Evolutionary conservation across 2,113 vertebrate genomes (phyloP).

Genomic region (Cheirogaleus medius): DNA sequence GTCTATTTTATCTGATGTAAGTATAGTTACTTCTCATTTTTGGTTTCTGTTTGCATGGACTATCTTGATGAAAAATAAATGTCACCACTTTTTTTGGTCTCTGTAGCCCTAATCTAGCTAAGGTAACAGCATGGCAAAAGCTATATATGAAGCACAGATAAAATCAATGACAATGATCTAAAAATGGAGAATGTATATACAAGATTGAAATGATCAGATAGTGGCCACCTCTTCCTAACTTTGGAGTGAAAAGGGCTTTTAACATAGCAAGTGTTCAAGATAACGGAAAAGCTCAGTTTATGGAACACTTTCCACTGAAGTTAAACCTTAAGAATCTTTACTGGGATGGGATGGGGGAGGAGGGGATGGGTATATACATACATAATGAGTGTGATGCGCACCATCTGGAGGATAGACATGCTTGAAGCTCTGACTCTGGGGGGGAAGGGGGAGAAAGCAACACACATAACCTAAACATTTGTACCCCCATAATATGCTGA

Average conservation of each 20-base stretch:
- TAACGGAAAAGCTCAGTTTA: neutral
- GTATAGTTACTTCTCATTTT: neutral
- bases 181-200: neutral
- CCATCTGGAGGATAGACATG: no score
- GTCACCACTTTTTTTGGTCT: neutral
- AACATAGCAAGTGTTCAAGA: neutral
- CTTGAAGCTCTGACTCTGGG: no score
- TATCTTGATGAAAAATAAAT: conserved; percentile 6
- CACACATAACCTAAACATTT: no score
- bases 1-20: neutral
- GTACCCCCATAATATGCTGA: no score
- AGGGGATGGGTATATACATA: no score
- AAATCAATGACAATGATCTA: neutral
- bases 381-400: no score
- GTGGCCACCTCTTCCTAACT: neutral
- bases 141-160: neutral
- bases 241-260: neutral
- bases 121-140: neutral
- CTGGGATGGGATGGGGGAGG: no score
- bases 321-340: conserved; percentile 11
- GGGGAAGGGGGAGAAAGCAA: no score
- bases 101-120: neutral
- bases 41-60: neutral
- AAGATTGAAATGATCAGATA: neutral
- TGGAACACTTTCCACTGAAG: neutral